These are phyloP conservation scores for Thamnophis sirtalis DNA, from an alignment of 2,113 vertebrate genomes.

Conservation along the genomic window DNA sequence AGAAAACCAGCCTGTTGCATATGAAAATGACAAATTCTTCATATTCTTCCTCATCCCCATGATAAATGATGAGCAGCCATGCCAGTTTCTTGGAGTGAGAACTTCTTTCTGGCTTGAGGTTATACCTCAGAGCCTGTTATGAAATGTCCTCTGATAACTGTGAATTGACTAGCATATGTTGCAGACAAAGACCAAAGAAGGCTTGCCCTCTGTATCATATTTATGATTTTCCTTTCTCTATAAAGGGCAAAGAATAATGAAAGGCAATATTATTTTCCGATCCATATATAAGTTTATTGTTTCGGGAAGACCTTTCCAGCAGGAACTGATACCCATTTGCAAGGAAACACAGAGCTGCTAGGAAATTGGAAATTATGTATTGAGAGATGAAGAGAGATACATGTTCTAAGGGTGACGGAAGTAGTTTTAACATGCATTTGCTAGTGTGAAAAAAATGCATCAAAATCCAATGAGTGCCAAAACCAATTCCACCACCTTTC, in stretches of 20 bases:
- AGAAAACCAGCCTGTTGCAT: constrained; percentile 21
- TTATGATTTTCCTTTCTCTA: constrained; percentile 33
- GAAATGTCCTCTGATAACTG: constrained; percentile 37
- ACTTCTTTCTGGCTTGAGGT: constrained; percentile 25
- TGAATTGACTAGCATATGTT: constrained; percentile 40
- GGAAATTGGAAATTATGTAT: background rate
- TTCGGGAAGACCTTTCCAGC: constrained; percentile 19
- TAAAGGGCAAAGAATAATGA: constrained; percentile 53
- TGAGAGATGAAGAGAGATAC: background rate
- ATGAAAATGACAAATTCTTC: constrained; percentile 30
- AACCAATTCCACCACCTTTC: background rate
- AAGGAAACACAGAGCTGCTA: background rate
- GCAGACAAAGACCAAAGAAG: constrained; percentile 40
- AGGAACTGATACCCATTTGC: constrained; percentile 6
- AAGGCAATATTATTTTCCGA: constrained; percentile 15
- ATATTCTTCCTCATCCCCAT: background rate
- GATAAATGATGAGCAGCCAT: constrained; percentile 11
- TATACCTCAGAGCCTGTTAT: constrained; percentile 17
- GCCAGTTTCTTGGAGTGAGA: constrained; percentile 42
- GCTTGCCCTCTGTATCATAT: constrained; percentile 47
- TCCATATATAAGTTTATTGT: constrained; percentile 40
- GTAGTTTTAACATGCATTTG: background rate
- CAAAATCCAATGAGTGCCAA: background rate
- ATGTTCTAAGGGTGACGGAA: background rate
- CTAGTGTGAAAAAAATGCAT: background rate